These are phyloP conservation scores for Corythoichthys haematopterus DNA, from an alignment of 2,113 vertebrate species.

Conservation along the genomic window DNA sequence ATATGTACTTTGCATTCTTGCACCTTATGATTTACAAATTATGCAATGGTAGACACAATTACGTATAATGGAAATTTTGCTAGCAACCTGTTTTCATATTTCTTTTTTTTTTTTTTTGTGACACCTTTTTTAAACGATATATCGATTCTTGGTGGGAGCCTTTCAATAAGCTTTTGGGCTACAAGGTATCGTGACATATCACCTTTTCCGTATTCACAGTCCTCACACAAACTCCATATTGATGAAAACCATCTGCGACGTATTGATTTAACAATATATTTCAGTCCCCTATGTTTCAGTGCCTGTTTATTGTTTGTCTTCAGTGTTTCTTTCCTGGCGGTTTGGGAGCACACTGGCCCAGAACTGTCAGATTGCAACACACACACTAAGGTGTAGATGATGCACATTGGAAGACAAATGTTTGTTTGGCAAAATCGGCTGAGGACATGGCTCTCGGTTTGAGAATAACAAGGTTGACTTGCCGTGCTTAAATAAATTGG, in stretches of 20 bases:
- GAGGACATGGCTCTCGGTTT: conserved; percentile 10
- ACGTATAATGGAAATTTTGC: no score
- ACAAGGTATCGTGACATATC: no score
- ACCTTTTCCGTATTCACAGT: background rate
- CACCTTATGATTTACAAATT: no score
- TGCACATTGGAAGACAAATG: conserved; percentile 41
- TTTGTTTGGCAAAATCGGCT: conserved; percentile 32
- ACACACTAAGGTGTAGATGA: conserved; percentile 36
- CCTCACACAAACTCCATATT: background rate
- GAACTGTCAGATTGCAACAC: conserved; percentile 46
- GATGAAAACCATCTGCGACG: background rate
- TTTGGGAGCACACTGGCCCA: conserved; percentile 63
- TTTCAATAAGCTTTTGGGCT: no score
- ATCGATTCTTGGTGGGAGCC: no score
- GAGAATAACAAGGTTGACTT: conserved; percentile 11
- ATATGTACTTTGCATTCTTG: no score
- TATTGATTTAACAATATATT: background rate
- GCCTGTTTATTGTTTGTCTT: conserved; percentile 12
- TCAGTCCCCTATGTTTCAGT: conserved; percentile 11
- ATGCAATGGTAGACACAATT: no score
- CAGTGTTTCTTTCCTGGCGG: conserved; percentile 45
- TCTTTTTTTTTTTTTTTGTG: no score
- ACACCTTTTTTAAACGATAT: no score
- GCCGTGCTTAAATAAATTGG: conserved; percentile 31
- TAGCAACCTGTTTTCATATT: no score